A percentile compares a stretch with the other conserved stretches of the same genome.
Evolutionary conservation across 1,140 invertebrate genomes (phyloP).

Genomic region (Drosophila littoralis): DNA sequence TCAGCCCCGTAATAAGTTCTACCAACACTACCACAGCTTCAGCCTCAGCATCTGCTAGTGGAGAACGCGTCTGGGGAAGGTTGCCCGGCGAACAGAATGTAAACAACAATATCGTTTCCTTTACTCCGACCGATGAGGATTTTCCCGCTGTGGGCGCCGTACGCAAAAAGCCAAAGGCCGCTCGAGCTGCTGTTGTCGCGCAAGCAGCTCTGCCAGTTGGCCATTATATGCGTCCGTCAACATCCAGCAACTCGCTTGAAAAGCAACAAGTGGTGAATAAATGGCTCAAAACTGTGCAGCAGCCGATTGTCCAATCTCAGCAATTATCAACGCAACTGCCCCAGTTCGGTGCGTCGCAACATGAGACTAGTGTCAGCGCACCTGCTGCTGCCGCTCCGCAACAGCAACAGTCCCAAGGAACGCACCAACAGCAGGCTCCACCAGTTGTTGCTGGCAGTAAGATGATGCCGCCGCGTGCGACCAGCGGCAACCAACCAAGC

Average conservation of each 20-base stretch:
- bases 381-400: not conserved
- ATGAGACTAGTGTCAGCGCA: not conserved
- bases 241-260: not conserved
- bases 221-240: not conserved
- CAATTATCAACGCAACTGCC: no score
- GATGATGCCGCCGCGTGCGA: not conserved
- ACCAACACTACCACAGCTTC: conserved; percentile 2
- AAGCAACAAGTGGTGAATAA: conserved; percentile 21
- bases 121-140: conserved; percentile 18
- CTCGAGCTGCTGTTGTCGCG: not conserved
- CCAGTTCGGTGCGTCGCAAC: not conserved
- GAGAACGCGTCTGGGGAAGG: not conserved
- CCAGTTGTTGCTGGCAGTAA: not conserved
- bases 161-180: conserved; percentile 17
- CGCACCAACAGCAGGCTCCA: not conserved
- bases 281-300: conserved; percentile 34
- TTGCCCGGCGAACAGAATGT: not conserved
- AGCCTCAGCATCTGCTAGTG: not conserved
- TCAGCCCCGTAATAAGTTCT: not conserved
- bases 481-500: not conserved
- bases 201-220: not conserved
- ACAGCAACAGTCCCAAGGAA: not conserved
- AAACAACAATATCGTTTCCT: not conserved
- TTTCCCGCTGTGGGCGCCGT: conserved; percentile 36
- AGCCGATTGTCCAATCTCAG: not conserved